A percentile compares a stretch with the other conserved stretches of the same genome.
Evolutionary conservation across 2,888 invertebrate species (phyloP).

Genomic region (Arrhopalites spinosus): DNA sequence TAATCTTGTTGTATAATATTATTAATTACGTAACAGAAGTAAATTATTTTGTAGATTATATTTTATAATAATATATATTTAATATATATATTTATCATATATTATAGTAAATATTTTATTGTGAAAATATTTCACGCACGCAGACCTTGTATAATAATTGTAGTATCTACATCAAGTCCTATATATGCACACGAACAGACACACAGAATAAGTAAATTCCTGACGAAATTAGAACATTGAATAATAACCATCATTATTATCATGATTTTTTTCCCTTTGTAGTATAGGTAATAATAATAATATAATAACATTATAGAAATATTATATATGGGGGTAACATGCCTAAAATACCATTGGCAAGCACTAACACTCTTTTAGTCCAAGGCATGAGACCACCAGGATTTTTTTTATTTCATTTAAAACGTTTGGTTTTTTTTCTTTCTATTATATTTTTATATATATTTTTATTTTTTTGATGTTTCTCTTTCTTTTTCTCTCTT

Average conservation of each 20-base stretch:
- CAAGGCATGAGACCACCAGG: conserved; percentile 24
- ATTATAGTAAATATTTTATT: no score
- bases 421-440: neutral
- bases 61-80: conserved; percentile 1
- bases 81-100: conserved; percentile 13
- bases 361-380: conserved; percentile 17
- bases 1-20: conserved; percentile 17
- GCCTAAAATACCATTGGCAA: conserved; percentile 31
- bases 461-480: neutral
- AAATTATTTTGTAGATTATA: conserved; percentile 34
- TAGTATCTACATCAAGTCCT: neutral
- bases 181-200: conserved; percentile 25
- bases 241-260: no score
- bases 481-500: neutral
- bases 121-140: conserved; percentile 36
- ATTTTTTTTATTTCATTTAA: neutral
- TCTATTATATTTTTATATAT: neutral
- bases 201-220: conserved; percentile 31
- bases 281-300: neutral
- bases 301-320: conserved; percentile 17
- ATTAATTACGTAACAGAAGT: conserved; percentile 35
- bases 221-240: conserved; percentile 22
- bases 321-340: conserved; percentile 26
- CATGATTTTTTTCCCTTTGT: neutral
- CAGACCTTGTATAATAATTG: conserved; percentile 17